Evolutionary conservation across 1,140 invertebrate genomes (phyloP).

Genomic region (Augochlora pura): DNA sequence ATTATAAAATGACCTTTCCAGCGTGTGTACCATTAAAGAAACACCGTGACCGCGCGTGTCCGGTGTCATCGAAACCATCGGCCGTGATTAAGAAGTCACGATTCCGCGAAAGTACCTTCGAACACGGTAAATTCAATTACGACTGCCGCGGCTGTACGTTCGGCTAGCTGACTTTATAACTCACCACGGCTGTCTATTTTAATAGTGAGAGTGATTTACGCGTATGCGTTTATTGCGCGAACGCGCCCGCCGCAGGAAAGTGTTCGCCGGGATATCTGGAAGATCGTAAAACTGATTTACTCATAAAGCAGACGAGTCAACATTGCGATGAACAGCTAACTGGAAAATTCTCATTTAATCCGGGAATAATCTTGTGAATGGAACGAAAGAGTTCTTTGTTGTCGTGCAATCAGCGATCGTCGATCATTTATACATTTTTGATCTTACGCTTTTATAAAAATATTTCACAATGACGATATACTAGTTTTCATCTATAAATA

Average conservation of each 20-base stretch:
- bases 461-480: too few relatives aligned
- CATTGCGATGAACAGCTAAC: background rate
- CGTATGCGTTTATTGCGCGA: background rate
- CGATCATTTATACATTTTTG: too few relatives aligned
- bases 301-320: background rate
- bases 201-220: conserved; percentile 1
- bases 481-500: too few relatives aligned
- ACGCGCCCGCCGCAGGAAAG: background rate
- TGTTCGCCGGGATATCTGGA: background rate
- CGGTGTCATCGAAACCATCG: background rate
- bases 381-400: too few relatives aligned
- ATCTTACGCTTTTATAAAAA: too few relatives aligned
- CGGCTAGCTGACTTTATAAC: background rate
- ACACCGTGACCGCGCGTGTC: background rate
- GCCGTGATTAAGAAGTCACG: background rate
- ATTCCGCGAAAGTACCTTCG: background rate
- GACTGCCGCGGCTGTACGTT: background rate
- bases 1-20: too few relatives aligned
- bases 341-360: background rate
- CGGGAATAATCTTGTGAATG: background rate
- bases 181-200: background rate
- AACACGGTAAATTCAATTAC: background rate
- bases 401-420: too few relatives aligned
- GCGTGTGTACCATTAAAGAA: too few relatives aligned
- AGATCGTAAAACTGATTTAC: background rate